Conservation (phyloP, 2,797 vertebrate genomes). For the Synanceia verrucosa region DNA sequence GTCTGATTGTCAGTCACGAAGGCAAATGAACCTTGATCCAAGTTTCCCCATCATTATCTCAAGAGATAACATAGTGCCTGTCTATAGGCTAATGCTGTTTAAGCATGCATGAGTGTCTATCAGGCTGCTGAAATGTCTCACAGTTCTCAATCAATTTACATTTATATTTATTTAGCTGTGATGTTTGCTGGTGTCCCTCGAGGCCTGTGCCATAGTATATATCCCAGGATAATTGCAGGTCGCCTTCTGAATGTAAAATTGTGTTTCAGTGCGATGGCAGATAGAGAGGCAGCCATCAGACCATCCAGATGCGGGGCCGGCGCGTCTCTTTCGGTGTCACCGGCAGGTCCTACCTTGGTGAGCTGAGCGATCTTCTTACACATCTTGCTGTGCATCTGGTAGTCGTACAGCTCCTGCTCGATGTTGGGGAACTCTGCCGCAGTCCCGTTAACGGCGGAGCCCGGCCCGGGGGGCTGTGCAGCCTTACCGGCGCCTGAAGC, state of each 20-base stretch:
- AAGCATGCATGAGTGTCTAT: not conserved
- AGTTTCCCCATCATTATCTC: slow-evolving; percentile 37
- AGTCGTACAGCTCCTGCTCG: slow-evolving; percentile 83
- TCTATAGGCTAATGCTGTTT: not conserved
- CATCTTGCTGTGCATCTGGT: slow-evolving; percentile 94
- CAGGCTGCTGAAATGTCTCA: not conserved
- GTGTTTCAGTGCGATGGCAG: slow-evolving; percentile 9
- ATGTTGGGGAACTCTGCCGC: slow-evolving; percentile 79
- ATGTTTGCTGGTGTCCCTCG: not conserved
- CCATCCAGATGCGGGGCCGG: slow-evolving; percentile 37
- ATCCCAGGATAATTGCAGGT: not conserved
- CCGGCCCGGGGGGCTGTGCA: slow-evolving; percentile 79
- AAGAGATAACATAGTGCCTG: not conserved
- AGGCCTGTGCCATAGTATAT: not conserved
- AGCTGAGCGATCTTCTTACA: slow-evolving; percentile 99
- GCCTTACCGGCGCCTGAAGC: slow-evolving; percentile 89
- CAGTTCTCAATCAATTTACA: not conserved
- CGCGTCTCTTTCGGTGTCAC: slow-evolving; percentile 34
- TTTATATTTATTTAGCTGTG: not conserved
- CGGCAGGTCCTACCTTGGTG: slow-evolving; percentile 89
- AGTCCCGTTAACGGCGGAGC: slow-evolving; percentile 83
- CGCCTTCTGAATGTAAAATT: not conserved
- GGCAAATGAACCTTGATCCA: slow-evolving; percentile 32
- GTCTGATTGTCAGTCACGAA: slow-evolving; percentile 60
- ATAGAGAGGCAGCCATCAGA: slow-evolving; percentile 34